These are phyloP conservation scores for Nebria salina DNA, from an alignment of 2,888 invertebrate species.

Conservation along the genomic window DNA sequence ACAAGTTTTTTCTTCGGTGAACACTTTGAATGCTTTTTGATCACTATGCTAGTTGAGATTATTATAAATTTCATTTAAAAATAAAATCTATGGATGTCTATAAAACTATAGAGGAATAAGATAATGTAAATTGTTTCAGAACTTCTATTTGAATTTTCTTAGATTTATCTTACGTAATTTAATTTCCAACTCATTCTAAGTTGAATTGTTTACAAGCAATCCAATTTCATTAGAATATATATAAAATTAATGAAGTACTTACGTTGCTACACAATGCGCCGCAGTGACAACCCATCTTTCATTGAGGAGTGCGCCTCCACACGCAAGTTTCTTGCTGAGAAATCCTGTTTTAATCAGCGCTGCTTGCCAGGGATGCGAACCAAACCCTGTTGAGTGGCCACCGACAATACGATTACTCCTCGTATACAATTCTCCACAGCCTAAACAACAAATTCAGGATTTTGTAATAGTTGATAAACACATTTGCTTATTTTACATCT, in stretches of 20 bases:
- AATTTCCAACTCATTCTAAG: too few relatives aligned
- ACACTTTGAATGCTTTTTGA: too few relatives aligned
- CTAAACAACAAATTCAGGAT: constrained; percentile 65
- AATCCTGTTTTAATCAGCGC: constrained; percentile 92
- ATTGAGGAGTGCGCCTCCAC: constrained; percentile 89
- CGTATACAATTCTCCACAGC: constrained; percentile 89
- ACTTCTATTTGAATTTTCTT: too few relatives aligned
- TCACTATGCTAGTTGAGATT: too few relatives aligned
- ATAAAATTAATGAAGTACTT: constrained; percentile 61
- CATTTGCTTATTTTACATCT: too few relatives aligned
- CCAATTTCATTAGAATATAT: constrained; percentile 4
- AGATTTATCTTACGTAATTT: too few relatives aligned
- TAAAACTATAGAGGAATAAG: too few relatives aligned
- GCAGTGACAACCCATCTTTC: constrained; percentile 94
- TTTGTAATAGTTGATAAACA: background rate
- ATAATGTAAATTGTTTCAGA: too few relatives aligned
- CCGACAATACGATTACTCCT: constrained; percentile 92
- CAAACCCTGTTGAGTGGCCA: constrained; percentile 89
- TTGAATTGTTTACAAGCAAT: background rate
- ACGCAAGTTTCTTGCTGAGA: constrained; percentile 87
- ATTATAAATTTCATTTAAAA: too few relatives aligned
- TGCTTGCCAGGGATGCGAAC: constrained; percentile 94
- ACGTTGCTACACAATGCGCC: constrained; percentile 93
- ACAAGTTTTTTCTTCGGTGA: too few relatives aligned
- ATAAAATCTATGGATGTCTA: too few relatives aligned